A percentile compares a stretch with the other conserved stretches of the same genome.
Evolutionary conservation across 64 coral and sea anemone species (phyloP).

Genomic region (Pocillopora damicornis): DNA sequence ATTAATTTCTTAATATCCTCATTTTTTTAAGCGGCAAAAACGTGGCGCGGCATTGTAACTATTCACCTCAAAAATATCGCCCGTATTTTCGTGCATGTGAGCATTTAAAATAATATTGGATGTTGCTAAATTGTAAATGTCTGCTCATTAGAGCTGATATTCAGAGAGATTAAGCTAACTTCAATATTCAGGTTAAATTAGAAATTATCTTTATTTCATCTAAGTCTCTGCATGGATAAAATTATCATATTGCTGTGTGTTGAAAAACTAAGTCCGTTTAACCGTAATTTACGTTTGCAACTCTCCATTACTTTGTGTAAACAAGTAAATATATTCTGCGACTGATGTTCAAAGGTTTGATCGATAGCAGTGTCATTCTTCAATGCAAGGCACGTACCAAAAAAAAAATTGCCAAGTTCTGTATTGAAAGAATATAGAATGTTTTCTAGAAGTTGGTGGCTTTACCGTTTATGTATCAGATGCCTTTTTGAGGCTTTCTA

Average conservation of each 20-base stretch:
- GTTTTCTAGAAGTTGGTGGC: too few species aligned
- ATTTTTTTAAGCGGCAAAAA: not conserved
- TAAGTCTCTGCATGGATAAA: not conserved
- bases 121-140: not conserved
- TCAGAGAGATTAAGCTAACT: not conserved
- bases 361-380: too few species aligned
- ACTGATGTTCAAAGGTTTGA: too few species aligned
- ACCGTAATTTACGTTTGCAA: too few species aligned
- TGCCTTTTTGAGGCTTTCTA: too few species aligned
- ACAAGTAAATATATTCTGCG: too few species aligned
- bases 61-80: not conserved
- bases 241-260: not conserved
- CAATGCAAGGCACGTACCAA: too few species aligned
- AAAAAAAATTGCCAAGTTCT: too few species aligned
- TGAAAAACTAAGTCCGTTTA: not conserved
- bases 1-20: not conserved
- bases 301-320: too few species aligned
- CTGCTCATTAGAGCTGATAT: not conserved
- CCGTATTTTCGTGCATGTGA: not conserved
- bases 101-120: not conserved
- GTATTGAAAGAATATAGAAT: too few species aligned
- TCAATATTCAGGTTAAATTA: not conserved
- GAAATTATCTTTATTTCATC: not conserved
- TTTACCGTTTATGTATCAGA: too few species aligned
- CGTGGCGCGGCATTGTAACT: too few species aligned